Evolutionary conservation across 2,888 invertebrate species (phyloP).

Genomic region (Notodonta dromedarius): DNA sequence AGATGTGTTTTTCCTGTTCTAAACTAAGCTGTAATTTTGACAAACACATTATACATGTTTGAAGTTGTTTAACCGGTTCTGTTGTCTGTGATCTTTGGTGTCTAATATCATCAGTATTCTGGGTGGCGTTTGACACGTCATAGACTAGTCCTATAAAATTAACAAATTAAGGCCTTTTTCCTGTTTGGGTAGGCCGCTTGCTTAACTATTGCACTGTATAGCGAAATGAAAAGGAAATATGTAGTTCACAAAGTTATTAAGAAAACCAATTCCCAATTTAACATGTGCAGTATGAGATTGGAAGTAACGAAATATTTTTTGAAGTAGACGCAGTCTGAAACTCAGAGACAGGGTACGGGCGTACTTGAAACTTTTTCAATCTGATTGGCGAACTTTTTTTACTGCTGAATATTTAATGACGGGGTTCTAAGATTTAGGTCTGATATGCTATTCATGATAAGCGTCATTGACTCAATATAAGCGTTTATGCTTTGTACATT

Average conservation of each 20-base stretch:
- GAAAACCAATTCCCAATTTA: too few relatives aligned
- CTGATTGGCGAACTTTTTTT: not conserved
- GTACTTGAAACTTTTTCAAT: not conserved
- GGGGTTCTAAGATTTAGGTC: too few relatives aligned
- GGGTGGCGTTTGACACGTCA: not conserved
- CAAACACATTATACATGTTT: not conserved
- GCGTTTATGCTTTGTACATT: too few relatives aligned
- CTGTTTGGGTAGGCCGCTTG: too few relatives aligned
- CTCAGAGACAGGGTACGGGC: not conserved
- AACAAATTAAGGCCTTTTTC: not conserved
- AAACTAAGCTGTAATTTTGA: conserved; percentile 10
- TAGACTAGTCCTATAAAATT: not conserved
- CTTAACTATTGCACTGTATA: too few relatives aligned
- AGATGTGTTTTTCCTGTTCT: not conserved
- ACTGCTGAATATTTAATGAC: too few relatives aligned
- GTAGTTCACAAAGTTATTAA: too few relatives aligned
- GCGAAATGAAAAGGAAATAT: too few relatives aligned
- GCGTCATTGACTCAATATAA: too few relatives aligned
- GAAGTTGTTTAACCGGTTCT: conserved; percentile 7
- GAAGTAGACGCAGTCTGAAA: not conserved
- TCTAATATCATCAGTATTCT: not conserved
- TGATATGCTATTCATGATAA: too few relatives aligned
- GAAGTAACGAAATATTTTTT: not conserved
- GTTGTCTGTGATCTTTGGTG: not conserved
- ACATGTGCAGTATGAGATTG: too few relatives aligned